Evolutionary conservation across 2,888 invertebrate species (phyloP).

Genomic region (Didymodactylos carnosus): DNA sequence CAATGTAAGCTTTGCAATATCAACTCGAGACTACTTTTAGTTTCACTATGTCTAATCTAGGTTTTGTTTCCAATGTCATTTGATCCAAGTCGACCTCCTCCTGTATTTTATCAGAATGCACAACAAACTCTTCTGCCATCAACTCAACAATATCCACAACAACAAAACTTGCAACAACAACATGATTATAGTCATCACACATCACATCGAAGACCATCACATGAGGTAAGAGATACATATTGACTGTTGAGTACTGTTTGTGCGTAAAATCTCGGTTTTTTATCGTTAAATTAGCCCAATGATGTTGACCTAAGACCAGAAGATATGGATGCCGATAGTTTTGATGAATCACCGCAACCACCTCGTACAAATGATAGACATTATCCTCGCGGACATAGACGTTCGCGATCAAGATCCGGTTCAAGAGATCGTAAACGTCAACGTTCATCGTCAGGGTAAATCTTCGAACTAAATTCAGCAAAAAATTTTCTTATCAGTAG

Average conservation of each 20-base stretch:
- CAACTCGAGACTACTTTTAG: no score
- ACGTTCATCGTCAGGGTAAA: not conserved
- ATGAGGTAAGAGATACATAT: not conserved
- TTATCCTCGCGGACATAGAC: not conserved
- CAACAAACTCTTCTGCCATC: not conserved
- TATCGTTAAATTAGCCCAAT: not conserved
- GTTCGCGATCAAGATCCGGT: not conserved
- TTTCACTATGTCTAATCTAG: no score
- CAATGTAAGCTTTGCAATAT: no score
- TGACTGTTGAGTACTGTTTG: no score
- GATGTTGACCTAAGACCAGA: not conserved
- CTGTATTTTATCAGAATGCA: not conserved
- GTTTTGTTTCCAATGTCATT: not conserved
- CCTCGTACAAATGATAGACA: not conserved
- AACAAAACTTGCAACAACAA: not conserved
- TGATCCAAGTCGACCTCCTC: not conserved
- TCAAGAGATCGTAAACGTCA: not conserved
- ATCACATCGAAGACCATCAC: not conserved
- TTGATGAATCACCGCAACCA: not conserved
- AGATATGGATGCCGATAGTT: not conserved
- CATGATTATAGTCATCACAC: not conserved
- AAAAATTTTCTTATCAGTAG: no score
- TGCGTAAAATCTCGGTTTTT: no score
- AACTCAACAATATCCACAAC: not conserved
- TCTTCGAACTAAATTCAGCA: not conserved